phyloP scores from a whole-genome alignment of 2,113 vertebrate genomes.

The Vidua macroura region DNA sequence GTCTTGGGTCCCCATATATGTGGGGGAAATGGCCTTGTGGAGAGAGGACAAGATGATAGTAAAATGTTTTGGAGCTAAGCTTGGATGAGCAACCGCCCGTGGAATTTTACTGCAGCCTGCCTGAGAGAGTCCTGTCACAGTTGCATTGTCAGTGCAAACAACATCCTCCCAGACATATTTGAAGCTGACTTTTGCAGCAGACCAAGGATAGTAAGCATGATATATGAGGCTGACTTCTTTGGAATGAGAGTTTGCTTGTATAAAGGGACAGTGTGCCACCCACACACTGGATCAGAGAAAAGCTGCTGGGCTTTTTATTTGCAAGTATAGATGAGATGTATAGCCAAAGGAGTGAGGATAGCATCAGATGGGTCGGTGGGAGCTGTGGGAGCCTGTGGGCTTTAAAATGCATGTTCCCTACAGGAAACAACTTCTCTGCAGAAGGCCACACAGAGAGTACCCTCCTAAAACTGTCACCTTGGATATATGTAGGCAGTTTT shows the following conservation, averaged over 20 bases:
- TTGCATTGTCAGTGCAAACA: neutral
- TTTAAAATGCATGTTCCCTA: neutral
- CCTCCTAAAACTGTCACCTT: neutral
- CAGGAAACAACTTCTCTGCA: neutral
- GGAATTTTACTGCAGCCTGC: neutral
- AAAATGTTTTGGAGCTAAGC: neutral
- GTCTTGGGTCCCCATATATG: neutral
- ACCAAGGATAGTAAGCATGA: neutral
- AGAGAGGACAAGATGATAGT: neutral
- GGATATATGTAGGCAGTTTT: neutral
- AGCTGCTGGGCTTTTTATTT: neutral
- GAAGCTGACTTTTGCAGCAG: neutral
- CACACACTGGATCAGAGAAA: neutral
- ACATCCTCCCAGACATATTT: neutral
- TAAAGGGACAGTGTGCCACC: rapidly evolving
- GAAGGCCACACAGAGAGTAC: neutral
- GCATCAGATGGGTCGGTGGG: neutral
- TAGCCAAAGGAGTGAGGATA: neutral
- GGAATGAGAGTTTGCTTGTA: neutral
- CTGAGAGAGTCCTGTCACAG: neutral
- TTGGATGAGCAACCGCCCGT: neutral
- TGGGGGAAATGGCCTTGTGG: neutral
- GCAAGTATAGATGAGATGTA: neutral
- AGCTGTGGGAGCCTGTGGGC: neutral
- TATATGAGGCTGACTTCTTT: neutral